Evolutionary conservation across 2,797 vertebrate species (phyloP).

Genomic region (Todus mexicanus): DNA sequence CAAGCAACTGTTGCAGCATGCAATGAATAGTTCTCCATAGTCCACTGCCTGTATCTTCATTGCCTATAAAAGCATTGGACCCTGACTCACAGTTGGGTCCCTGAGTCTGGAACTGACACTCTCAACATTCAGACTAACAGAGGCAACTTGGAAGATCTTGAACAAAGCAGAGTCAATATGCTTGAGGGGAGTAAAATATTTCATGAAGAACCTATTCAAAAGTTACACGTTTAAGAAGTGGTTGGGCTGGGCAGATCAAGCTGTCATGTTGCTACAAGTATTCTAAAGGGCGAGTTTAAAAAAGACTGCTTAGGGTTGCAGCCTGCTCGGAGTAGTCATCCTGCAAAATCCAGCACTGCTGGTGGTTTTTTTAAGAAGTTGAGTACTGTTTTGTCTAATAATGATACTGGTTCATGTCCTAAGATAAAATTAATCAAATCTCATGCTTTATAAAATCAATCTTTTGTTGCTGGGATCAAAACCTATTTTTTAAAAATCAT

Average conservation of each 20-base stretch:
- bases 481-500: not conserved
- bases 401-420: not conserved
- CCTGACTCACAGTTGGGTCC: not conserved
- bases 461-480: not conserved
- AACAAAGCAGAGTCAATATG: not conserved
- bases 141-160: not conserved
- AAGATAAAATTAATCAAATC: not conserved
- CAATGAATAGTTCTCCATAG: not conserved
- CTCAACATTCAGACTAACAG: not conserved
- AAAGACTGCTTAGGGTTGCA: not conserved
- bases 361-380: not conserved
- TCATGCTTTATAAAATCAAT: not conserved
- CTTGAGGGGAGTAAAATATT: not conserved
- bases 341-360: not conserved
- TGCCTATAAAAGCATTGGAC: not conserved
- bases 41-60: not conserved
- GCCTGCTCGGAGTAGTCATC: not conserved
- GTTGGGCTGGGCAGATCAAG: not conserved
- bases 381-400: not conserved
- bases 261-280: not conserved
- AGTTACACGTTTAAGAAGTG: not conserved
- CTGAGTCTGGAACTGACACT: not conserved
- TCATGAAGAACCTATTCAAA: not conserved
- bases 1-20: not conserved
- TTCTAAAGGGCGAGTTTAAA: not conserved